Conservation (phyloP, 2,888 invertebrate genomes). For the Scaptomyza parva region DNA sequence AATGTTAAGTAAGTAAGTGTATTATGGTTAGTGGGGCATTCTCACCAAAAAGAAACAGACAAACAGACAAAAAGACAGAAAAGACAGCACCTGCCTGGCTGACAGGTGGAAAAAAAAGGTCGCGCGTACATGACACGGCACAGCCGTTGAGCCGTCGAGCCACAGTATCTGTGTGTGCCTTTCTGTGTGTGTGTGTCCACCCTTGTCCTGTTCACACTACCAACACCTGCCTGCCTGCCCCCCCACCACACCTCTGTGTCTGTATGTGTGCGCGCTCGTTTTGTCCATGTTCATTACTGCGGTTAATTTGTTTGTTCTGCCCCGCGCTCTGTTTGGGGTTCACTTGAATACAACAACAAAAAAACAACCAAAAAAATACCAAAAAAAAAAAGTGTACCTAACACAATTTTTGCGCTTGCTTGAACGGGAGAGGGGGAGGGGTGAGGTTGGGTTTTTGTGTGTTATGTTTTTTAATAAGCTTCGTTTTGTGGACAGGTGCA, state of each 20-base stretch:
- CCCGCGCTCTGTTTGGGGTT: constrained; percentile 29
- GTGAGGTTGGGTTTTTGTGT: constrained; percentile 35
- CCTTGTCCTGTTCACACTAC: constrained; percentile 21
- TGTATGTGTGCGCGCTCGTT: constrained; percentile 38
- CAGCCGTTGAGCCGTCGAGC: constrained; percentile 32
- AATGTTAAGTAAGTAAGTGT: constrained; percentile 38
- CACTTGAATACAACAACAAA: constrained; percentile 11
- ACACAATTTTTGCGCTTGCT: constrained; percentile 44
- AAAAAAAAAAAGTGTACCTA: constrained; percentile 39
- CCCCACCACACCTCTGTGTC: not conserved
- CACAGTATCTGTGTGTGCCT: constrained; percentile 1
- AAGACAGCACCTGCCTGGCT: constrained; percentile 34
- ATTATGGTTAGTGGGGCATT: constrained; percentile 26
- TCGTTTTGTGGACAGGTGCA: constrained; percentile 65
- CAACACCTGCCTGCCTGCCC: no score
- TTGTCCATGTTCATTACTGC: constrained; percentile 80
- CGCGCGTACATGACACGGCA: constrained; percentile 58
- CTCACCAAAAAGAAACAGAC: constrained; percentile 31
- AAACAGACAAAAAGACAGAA: no score
- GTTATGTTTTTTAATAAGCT: constrained; percentile 68
- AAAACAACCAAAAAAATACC: constrained; percentile 22
- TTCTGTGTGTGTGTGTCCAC: constrained; percentile 9
- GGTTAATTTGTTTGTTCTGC: constrained; percentile 79
- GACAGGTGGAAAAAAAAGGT: constrained; percentile 59
- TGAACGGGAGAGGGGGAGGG: no score